These are phyloP conservation scores for Cantharis rufa DNA, from an alignment of 2,888 invertebrate genomes.

Conservation along the genomic window DNA sequence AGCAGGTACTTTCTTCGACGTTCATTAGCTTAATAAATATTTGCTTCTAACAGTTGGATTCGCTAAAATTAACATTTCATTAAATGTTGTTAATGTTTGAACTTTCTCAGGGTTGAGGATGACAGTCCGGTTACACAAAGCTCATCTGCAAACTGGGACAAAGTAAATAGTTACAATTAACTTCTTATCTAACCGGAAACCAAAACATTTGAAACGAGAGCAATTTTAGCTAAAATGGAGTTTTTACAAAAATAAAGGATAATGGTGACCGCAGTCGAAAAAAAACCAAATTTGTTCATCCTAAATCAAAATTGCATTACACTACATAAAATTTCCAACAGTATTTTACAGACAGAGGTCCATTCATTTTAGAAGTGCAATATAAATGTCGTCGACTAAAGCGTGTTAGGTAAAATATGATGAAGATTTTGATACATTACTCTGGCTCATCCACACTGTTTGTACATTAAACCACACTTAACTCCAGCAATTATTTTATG, in stretches of 20 bases:
- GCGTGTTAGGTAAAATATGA: constrained; percentile 28
- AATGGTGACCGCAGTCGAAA: constrained; percentile 3
- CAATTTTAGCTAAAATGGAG: constrained; percentile 2
- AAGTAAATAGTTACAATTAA: constrained; percentile 1
- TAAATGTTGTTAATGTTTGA: neutral
- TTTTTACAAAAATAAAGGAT: constrained; percentile 10
- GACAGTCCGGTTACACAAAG: neutral
- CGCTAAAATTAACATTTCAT: neutral
- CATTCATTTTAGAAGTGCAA: constrained; percentile 26
- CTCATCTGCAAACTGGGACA: neutral
- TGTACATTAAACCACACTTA: constrained; percentile 17
- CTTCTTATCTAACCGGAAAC: neutral
- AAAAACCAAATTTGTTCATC: constrained; percentile 9
- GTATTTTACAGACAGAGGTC: constrained; percentile 23
- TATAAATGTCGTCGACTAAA: constrained; percentile 29
- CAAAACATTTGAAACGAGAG: neutral
- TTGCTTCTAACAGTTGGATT: neutral
- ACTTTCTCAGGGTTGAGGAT: neutral
- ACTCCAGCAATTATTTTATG: constrained; percentile 14
- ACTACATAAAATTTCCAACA: constrained; percentile 26
- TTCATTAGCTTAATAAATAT: neutral
- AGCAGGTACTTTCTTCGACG: no score
- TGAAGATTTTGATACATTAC: constrained; percentile 26
- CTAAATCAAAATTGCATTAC: constrained; percentile 26
- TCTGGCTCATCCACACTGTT: constrained; percentile 20